Evolutionary conservation across 2,888 invertebrate genomes (phyloP), one percentile per base, ranked within the genome.

Genomic region (Balanococcus diminutus): DNA sequence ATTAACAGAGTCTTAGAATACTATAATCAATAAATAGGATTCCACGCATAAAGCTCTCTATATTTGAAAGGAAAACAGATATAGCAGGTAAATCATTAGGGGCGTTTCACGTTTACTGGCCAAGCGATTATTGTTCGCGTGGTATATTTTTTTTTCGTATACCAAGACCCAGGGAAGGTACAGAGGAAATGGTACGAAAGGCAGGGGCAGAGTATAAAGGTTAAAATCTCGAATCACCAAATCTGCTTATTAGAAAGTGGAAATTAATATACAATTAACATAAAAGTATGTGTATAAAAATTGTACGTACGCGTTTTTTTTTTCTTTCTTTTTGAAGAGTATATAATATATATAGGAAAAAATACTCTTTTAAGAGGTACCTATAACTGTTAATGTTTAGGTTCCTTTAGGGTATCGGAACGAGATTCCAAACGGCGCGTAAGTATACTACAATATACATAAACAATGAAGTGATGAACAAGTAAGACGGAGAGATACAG

Each of bases 171-270:
- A 8, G 5, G 36, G 19, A 19, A 8, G 11, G 6, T 11, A 5
- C 36, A 51, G 51, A 51, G 8, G 51, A 19, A 51, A 51, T n/a
- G 51, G 51, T 51, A 51, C 51, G 2, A 5, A 42, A 42, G 42
- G 8, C 3, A 51, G n/a, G 51, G 19, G 19, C 1, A 51, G n/a
- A n/a, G n/a, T n/a, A n/a, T n/a, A 83, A 83, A 83, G 56, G 83
- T 31, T 83, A 51, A 56, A 83, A 83, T 83, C 42, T 31, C 46
- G 56, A 31, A 51, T 81, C 56, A 56, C 32, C 56, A 51, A 56
- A 83, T 83, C 83, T 19, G 32, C 83, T 83, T 83, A 83, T 83
- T 83, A 83, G 83, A 83, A 83, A 83, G 83, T 83, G 83, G 83
- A 83, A 83, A 83, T 83, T 83, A 83, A 83, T 83, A 56, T 83